phyloP scores from a whole-genome alignment of 2,888 invertebrate genomes.

The Drosophila cyrtoloma region DNA sequence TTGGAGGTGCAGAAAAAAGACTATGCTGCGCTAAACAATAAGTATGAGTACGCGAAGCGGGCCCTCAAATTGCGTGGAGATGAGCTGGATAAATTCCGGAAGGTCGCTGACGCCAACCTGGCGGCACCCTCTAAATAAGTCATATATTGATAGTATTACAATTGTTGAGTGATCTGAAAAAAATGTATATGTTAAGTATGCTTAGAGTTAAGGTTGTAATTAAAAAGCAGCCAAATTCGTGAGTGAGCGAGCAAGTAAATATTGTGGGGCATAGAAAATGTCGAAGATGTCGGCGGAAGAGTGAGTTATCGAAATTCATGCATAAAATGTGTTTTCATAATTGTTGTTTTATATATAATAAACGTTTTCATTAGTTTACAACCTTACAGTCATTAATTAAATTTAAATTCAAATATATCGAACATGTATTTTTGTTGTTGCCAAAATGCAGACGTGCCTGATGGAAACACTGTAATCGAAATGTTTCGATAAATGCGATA shows the following conservation, averaged over 20 bases:
- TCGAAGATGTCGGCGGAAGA: not conserved
- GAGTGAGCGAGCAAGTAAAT: not conserved
- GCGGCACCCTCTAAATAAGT: constrained; percentile 30
- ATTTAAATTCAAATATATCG: constrained; percentile 4
- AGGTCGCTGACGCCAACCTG: constrained; percentile 5
- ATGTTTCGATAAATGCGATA: constrained; percentile 16
- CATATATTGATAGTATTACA: constrained; percentile 17
- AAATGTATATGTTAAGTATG: constrained; percentile 8
- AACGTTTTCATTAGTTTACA: not conserved
- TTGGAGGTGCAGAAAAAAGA: constrained; percentile 45
- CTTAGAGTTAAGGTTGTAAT: not conserved
- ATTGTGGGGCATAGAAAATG: not conserved
- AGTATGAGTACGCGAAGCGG: constrained; percentile 55
- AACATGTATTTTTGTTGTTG: not conserved
- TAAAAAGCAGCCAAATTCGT: not conserved
- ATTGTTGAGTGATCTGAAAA: constrained; percentile 36
- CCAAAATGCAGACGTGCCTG: not conserved
- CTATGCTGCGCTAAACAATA: constrained; percentile 16
- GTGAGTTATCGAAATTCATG: not conserved
- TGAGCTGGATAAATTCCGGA: constrained; percentile 38
- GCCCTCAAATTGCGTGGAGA: constrained; percentile 49
- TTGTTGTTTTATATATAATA: not conserved
- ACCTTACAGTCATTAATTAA: not conserved
- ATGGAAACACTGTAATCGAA: not conserved
- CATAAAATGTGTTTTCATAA: not conserved